Base-by-base conservation (phyloP, 2,797 vertebrate genomes). In the Danio kyathit region DNA sequence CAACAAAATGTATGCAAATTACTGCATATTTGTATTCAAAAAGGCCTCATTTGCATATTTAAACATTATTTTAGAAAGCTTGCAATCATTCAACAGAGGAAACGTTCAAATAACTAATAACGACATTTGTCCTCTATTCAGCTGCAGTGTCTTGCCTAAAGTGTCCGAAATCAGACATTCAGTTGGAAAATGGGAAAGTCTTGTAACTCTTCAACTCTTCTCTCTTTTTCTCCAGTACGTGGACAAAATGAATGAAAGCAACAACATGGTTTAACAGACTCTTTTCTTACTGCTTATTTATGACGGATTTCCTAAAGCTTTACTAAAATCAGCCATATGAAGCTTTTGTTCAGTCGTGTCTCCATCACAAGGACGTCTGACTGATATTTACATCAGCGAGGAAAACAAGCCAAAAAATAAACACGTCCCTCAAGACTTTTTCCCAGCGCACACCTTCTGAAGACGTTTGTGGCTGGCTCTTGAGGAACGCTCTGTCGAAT, bases 161-260 rank as follows among this genome's bases (percentile, higher is more conserved):
- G 11, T 5, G 67, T 21, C 46, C 16, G 73, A 7, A 59, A 57
- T 16, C 4, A 21, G 9, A 70, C 41, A 19, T n/a, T n/a, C n/a
- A n/a, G n/a, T n/a, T n/a, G n/a, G n/a, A n/a, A n/a, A n/a, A n/a
- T 21, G 5, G 43, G 5, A 48, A 51, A 43, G 13, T 64, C 12
- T 65, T 8, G 21, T 75, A 67, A 76, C 19, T 21, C 16, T 56
- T 21, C 29, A 8, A 10, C 64, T 10, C 8, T 75, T 56, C 83
- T 88, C 81, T 86, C 83, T 89, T 89, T 80, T 80, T 84, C 88
- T 90, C 56, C 95, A 99, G 97, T 97, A 96, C 82, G 96, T 96
- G 94, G 97, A 99, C 94, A 96, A 95, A 94, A 95, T 90, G 88
- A 95, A 96, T 86, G 97, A 99, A 91, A 97, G 97, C 95, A 98